A percentile compares a stretch with the other conserved stretches of the same genome.
Evolutionary conservation across 1,140 invertebrate genomes (phyloP).

Genomic region (Drosophila sulfurigaster): DNA sequence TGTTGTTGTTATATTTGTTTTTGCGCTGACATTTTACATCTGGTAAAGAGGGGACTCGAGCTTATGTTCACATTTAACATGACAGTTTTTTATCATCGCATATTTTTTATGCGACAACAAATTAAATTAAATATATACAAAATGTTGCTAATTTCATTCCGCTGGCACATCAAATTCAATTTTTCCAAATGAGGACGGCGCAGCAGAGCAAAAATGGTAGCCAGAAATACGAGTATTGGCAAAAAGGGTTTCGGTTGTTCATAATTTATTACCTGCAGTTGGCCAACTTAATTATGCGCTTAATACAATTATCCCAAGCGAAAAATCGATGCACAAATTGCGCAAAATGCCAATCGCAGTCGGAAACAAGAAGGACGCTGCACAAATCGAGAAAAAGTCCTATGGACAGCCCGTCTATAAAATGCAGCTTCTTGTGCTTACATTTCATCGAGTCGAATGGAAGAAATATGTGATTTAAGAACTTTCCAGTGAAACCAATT

Average conservation of each 20-base stretch:
- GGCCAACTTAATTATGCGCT: constrained; percentile 75
- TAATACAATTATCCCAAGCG: constrained; percentile 68
- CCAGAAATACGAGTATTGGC: constrained; percentile 34
- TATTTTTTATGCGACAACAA: constrained; percentile 18
- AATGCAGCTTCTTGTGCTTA: too few relatives aligned
- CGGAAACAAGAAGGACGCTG: constrained; percentile 15
- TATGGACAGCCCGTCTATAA: neutral
- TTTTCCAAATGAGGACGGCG: constrained; percentile 26
- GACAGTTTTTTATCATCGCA: constrained; percentile 26
- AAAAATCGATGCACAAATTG: constrained; percentile 68
- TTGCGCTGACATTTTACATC: constrained; percentile 62
- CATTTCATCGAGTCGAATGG: too few relatives aligned
- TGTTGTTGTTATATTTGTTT: constrained; percentile 16
- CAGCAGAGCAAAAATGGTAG: constrained; percentile 21
- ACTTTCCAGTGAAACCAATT: too few relatives aligned
- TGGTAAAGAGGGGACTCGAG: constrained; percentile 48
- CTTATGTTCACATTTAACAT: constrained; percentile 58
- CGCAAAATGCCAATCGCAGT: constrained; percentile 41
- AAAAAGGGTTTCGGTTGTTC: constrained; percentile 54
- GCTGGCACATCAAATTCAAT: constrained; percentile 56
- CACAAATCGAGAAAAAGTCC: neutral
- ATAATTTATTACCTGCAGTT: constrained; percentile 75
- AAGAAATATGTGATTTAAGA: too few relatives aligned
- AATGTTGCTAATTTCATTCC: constrained; percentile 71
- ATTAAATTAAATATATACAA: constrained; percentile 51